Conservation (phyloP, 35 echinoderm and acorn worm species). For the Ophioderma brevispina region DNA sequence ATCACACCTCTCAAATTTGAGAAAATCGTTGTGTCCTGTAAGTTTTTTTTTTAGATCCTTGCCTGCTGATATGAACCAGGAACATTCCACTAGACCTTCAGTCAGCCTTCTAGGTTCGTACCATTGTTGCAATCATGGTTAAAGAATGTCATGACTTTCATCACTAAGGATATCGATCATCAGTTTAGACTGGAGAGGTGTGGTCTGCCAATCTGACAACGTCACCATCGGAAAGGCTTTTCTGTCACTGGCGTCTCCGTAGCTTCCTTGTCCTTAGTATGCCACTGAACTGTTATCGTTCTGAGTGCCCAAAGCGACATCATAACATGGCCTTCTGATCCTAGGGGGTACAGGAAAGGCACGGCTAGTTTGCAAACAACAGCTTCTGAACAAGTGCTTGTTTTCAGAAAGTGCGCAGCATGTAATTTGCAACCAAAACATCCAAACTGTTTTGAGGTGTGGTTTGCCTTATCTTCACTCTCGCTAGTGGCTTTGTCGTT, state of each 20-base stretch:
- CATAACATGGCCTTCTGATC: neutral
- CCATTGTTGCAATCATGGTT: constrained; percentile 32
- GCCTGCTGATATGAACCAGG: constrained; percentile 22
- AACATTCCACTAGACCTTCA: too few relatives aligned
- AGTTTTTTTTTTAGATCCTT: constrained; percentile 19
- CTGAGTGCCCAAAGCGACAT: constrained; percentile 26
- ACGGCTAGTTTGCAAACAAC: constrained; percentile 33
- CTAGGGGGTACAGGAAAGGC: constrained; percentile 17
- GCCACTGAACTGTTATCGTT: constrained; percentile 25
- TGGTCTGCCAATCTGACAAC: constrained; percentile 23
- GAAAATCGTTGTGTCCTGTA: neutral
- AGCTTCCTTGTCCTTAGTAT: neutral
- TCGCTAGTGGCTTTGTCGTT: neutral
- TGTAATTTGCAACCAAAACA: constrained; percentile 17
- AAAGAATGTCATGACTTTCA: constrained; percentile 27
- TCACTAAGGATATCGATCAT: constrained; percentile 15
- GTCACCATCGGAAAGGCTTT: constrained; percentile 7
- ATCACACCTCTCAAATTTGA: constrained; percentile 29
- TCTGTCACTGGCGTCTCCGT: constrained; percentile 17
- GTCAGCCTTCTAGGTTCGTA: neutral
- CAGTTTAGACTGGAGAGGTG: constrained; percentile 8
- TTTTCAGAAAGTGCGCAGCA: constrained; percentile 16
- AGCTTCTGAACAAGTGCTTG: constrained; percentile 21
- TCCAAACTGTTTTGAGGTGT: neutral
- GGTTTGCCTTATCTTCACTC: neutral